phyloP scores from a whole-genome alignment of 2,888 invertebrate species.

The Leucoptera coffeella region DNA sequence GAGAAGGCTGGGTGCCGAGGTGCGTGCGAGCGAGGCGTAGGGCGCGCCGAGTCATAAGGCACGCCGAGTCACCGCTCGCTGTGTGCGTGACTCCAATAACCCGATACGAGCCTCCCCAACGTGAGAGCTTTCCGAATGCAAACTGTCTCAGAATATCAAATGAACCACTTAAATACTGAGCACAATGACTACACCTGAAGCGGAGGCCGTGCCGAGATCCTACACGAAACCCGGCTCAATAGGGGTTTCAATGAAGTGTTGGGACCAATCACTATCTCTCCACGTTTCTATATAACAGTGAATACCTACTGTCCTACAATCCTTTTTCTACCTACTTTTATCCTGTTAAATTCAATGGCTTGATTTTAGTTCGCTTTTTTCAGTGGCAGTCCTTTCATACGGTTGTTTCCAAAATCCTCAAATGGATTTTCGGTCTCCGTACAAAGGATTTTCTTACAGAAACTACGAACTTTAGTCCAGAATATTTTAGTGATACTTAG shows the following conservation, averaged over 20 bases:
- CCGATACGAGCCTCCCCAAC: slow-evolving; percentile 30
- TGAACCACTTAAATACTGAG: slow-evolving; percentile 50
- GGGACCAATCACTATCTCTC: too few relatives aligned
- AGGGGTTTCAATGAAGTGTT: slow-evolving; percentile 37
- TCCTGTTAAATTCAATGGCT: too few relatives aligned
- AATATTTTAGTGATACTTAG: slow-evolving; percentile 15
- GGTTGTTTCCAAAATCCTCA: slow-evolving; percentile 9
- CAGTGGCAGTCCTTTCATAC: slow-evolving; percentile 14
- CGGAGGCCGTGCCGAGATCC: slow-evolving; percentile 35
- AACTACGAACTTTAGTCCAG: too few relatives aligned
- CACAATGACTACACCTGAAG: slow-evolving; percentile 48
- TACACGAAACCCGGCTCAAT: slow-evolving; percentile 36
- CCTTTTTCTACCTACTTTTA: too few relatives aligned
- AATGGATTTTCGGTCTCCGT: too few relatives aligned
- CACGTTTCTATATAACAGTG: too few relatives aligned
- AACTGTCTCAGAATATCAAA: slow-evolving; percentile 51
- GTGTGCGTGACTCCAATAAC: slow-evolving; percentile 28
- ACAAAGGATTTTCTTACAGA: too few relatives aligned
- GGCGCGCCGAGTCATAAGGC: slow-evolving; percentile 4
- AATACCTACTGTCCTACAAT: too few relatives aligned
- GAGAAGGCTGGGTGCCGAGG: slow-evolving; percentile 48
- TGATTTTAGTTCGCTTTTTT: too few relatives aligned
- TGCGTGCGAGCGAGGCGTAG: slow-evolving; percentile 15
- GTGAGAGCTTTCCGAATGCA: slow-evolving; percentile 43
- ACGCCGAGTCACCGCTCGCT: too few relatives aligned